Conservation (phyloP, 35 echinoderm and acorn worm genomes). For the Ophioderma brevispina region DNA sequence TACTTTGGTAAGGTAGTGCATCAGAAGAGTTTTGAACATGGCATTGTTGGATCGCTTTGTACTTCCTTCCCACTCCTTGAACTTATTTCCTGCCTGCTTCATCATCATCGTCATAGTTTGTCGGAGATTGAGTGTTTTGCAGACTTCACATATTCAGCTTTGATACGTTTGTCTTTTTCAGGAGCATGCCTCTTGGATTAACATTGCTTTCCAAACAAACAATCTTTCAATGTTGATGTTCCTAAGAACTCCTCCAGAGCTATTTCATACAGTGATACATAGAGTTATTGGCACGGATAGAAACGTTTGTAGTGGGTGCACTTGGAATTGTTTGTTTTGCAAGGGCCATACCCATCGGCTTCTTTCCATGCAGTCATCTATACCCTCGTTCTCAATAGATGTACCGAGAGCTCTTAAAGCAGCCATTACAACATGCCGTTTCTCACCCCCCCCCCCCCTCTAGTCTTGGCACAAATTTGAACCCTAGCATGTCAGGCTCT, state of each 20-base stretch:
- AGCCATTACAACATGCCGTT: constrained; percentile 45
- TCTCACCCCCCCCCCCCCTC: too few relatives aligned
- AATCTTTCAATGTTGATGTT: not conserved
- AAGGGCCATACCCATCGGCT: constrained; percentile 41
- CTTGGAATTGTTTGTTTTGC: constrained; percentile 26
- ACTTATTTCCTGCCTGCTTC: not conserved
- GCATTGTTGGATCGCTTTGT: constrained; percentile 1
- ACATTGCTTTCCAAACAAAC: not conserved
- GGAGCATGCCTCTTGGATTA: not conserved
- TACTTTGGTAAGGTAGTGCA: not conserved
- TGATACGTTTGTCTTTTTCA: not conserved
- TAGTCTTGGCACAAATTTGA: constrained; percentile 14
- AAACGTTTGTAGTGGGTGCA: constrained; percentile 33
- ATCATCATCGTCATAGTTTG: not conserved
- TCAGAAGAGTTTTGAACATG: constrained; percentile 8
- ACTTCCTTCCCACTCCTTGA: not conserved
- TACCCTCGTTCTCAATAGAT: constrained; percentile 12
- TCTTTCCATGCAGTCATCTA: constrained; percentile 62
- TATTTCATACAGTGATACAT: constrained; percentile 4
- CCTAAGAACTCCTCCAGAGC: constrained; percentile 8
- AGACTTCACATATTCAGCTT: not conserved
- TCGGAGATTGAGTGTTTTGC: not conserved
- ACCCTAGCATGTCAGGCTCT: constrained; percentile 2
- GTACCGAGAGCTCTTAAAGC: constrained; percentile 26
- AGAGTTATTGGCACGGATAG: constrained; percentile 19